Conservation (phyloP, 2,113 vertebrate genomes). For the Aspidoscelis tigris region DNA sequence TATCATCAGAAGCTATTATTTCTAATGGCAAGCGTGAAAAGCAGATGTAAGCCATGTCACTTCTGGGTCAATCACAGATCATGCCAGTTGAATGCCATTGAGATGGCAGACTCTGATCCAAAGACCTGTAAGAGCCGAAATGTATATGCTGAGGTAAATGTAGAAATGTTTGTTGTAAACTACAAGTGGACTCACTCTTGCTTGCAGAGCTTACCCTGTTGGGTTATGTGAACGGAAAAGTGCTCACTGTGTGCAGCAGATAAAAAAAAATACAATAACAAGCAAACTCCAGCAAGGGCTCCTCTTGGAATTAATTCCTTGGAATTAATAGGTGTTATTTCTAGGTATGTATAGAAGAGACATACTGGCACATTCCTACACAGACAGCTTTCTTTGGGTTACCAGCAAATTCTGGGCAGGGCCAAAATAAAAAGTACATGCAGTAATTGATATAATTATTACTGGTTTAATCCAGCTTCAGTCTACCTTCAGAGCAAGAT, state of each 20-base stretch:
- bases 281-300: too few relatives aligned
- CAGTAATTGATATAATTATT: too few relatives aligned
- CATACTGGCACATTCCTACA: too few relatives aligned
- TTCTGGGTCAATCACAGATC: background rate
- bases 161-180: background rate
- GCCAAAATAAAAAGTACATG: too few relatives aligned
- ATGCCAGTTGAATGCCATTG: background rate
- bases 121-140: background rate
- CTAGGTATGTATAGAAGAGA: too few relatives aligned
- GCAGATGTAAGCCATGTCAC: background rate
- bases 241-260: background rate
- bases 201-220: background rate
- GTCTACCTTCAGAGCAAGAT: too few relatives aligned
- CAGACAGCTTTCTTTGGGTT: too few relatives aligned
- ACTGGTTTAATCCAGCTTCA: too few relatives aligned
- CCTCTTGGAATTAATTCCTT: too few relatives aligned
- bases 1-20: slow-evolving; percentile 5
- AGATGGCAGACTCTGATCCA: background rate
- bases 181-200: background rate
- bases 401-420: too few relatives aligned
- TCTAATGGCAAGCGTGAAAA: background rate
- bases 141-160: background rate
- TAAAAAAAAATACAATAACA: too few relatives aligned
- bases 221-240: background rate
- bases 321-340: too few relatives aligned